Percentiles rank a stretch among this genome's conserved stretches.
Evolutionary conservation across 2,113 vertebrate species (phyloP).

Genomic region (Myotis lucifugus): DNA sequence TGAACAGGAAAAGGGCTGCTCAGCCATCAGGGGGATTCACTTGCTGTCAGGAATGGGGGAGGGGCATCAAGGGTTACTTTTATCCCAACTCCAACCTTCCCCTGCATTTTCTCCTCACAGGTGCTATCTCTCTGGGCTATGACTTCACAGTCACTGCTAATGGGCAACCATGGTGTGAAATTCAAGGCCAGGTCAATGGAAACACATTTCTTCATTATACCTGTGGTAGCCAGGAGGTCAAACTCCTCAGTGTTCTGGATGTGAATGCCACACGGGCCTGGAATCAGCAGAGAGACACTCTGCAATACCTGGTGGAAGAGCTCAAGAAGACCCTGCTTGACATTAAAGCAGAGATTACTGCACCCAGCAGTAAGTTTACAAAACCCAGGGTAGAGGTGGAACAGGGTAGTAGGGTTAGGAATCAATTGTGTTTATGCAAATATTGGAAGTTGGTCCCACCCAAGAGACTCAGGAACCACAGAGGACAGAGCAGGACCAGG

Average conservation of each 20-base stretch:
- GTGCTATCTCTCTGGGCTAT: not conserved
- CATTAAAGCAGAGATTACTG: not conserved
- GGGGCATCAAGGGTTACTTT: no score
- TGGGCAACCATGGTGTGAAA: not conserved
- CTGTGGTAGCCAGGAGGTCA: no score
- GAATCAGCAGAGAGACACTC: not conserved
- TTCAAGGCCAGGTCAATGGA: not conserved
- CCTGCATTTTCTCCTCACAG: not conserved
- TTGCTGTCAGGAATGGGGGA: not conserved
- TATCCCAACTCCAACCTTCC: not conserved
- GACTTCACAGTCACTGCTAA: not conserved
- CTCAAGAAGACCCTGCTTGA: not conserved
- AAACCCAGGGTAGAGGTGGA: not conserved
- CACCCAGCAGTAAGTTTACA: accelerated
- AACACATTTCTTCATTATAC: not conserved
- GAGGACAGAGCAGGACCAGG: not conserved
- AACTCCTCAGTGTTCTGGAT: not conserved
- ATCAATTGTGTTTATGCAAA: not conserved
- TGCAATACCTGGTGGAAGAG: not conserved
- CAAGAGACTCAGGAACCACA: not conserved
- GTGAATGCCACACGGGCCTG: not conserved
- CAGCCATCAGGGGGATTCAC: no score
- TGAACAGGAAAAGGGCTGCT: no score
- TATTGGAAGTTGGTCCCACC: not conserved
- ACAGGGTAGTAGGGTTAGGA: not conserved